These are phyloP conservation scores for Australoheros scitulus DNA, from an alignment of 2,113 vertebrate species.

Conservation along the genomic window DNA sequence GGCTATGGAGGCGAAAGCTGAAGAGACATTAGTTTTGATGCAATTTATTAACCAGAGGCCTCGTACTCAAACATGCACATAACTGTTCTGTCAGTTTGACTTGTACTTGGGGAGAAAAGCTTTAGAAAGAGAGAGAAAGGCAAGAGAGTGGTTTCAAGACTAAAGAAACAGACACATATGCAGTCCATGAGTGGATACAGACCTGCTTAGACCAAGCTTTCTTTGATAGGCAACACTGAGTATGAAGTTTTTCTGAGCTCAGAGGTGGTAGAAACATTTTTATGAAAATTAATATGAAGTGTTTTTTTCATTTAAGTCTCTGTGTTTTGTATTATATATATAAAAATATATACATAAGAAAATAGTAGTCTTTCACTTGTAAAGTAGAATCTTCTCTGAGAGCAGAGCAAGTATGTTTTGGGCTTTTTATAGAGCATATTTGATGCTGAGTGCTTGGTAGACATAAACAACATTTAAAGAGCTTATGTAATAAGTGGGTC, in stretches of 20 bases:
- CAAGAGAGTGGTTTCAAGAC: background rate
- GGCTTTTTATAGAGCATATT: conserved; percentile 6
- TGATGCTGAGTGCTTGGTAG: conserved; percentile 28
- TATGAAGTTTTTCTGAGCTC: conserved; percentile 5
- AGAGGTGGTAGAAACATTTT: conserved; percentile 1
- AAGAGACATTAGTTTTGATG: conserved; percentile 42
- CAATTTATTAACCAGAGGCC: conserved; percentile 32
- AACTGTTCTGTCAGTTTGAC: conserved; percentile 21
- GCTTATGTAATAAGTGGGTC: conserved; percentile 30
- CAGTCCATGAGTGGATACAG: background rate
- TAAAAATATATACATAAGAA: background rate
- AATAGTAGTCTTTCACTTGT: background rate
- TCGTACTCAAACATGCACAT: conserved; percentile 17
- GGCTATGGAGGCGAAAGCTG: conserved; percentile 1
- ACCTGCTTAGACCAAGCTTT: background rate
- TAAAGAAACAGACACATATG: conserved; percentile 1
- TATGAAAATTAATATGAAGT: background rate
- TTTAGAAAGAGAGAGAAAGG: background rate
- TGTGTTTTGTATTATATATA: background rate
- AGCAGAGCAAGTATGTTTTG: conserved; percentile 16
- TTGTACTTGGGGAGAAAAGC: background rate
- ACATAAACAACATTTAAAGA: conserved; percentile 43
- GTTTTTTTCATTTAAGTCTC: background rate
- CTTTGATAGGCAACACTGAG: conserved; percentile 18
- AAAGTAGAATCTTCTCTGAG: background rate